Evolutionary conservation across 1,140 invertebrate species (phyloP).

Genomic region (Lasioglossum baleicum): DNA sequence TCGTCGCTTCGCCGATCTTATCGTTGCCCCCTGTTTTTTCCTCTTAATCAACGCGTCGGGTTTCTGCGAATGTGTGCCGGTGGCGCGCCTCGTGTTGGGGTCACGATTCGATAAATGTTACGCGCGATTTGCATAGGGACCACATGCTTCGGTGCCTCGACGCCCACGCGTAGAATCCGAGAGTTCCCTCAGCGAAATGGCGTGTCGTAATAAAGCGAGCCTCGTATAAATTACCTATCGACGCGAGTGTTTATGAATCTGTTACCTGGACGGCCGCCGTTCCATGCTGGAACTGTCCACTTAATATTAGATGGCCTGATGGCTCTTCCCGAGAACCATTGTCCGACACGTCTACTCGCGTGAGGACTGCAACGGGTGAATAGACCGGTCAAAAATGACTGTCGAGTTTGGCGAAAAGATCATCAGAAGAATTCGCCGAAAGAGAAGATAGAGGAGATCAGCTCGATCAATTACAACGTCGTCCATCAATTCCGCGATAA

Average conservation of each 20-base stretch:
- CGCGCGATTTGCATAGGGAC: constrained; percentile 23
- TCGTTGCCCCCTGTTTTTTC: background rate
- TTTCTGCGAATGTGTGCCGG: constrained; percentile 9
- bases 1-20: constrained; percentile 11
- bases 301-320: background rate
- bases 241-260: constrained; percentile 17
- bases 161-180: constrained; percentile 26
- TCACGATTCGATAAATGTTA: constrained; percentile 40
- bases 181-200: constrained; percentile 6
- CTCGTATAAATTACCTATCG: constrained; percentile 34
- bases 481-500: too few relatives aligned
- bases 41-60: background rate
- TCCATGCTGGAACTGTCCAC: background rate
- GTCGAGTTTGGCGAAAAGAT: too few relatives aligned
- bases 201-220: constrained; percentile 11
- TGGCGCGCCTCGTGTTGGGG: constrained; percentile 1
- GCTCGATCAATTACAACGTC: background rate
- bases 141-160: background rate
- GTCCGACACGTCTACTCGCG: too few relatives aligned
- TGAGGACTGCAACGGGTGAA: too few relatives aligned
- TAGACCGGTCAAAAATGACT: too few relatives aligned
- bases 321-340: background rate
- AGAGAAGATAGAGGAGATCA: constrained; percentile 5
- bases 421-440: background rate
- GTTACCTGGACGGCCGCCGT: background rate